Conservation (phyloP, 2,888 invertebrate genomes). For the Taenaris catops region DNA sequence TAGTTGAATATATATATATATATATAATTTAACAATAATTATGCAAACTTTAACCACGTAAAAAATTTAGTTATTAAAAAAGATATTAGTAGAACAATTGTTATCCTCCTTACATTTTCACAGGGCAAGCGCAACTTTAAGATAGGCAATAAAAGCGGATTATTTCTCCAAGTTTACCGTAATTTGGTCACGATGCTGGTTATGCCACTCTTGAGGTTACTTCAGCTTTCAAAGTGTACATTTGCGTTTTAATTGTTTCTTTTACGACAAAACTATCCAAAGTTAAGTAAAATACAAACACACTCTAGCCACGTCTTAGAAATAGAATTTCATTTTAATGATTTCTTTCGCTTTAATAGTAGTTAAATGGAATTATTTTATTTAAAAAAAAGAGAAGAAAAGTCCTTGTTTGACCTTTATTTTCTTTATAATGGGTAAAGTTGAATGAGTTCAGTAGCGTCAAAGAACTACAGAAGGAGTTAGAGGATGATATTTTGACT, state of each 20-base stretch:
- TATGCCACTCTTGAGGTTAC: slow-evolving; percentile 24
- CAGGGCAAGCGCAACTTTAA: slow-evolving; percentile 11
- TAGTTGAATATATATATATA: too few relatives aligned
- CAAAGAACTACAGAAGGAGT: too few relatives aligned
- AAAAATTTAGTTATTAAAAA: slow-evolving; percentile 18
- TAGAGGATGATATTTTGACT: too few relatives aligned
- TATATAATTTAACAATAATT: too few relatives aligned
- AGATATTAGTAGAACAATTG: slow-evolving; percentile 5
- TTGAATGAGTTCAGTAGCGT: not conserved
- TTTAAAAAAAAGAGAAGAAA: too few relatives aligned
- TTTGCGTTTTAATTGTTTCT: slow-evolving; percentile 27
- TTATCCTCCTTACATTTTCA: slow-evolving; percentile 8
- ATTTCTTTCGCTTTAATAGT: not conserved
- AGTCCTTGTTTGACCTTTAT: too few relatives aligned
- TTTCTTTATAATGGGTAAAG: not conserved
- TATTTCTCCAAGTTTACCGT: slow-evolving; percentile 17
- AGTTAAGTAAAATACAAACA: slow-evolving; percentile 12
- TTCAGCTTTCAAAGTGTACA: slow-evolving; percentile 20
- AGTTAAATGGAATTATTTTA: not conserved
- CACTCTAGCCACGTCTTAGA: slow-evolving; percentile 3
- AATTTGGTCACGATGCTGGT: slow-evolving; percentile 22
- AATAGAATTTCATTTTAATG: not conserved
- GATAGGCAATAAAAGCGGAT: slow-evolving; percentile 12
- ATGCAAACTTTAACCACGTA: too few relatives aligned
- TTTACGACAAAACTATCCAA: slow-evolving; percentile 22